A percentile compares a stretch with the other conserved stretches of the same genome.
phyloP scores from a whole-genome alignment of 2,888 invertebrate species.

The Andrena fulva region DNA sequence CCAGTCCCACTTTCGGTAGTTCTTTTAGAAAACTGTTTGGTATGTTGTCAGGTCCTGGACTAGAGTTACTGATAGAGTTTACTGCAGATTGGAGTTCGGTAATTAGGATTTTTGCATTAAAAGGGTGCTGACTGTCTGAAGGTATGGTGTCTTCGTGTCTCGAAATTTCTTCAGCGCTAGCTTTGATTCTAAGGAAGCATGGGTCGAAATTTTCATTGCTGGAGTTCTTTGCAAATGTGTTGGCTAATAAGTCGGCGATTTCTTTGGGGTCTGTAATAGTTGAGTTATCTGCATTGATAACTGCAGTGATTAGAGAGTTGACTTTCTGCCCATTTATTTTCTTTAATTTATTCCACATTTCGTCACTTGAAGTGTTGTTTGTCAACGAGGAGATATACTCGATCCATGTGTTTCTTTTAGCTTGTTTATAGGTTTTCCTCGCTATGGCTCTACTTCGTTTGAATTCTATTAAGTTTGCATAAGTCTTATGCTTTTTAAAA shows the following conservation, averaged over 20 bases:
- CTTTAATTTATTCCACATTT: slow-evolving; percentile 13
- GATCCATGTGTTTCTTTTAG: neutral
- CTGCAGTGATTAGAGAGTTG: neutral
- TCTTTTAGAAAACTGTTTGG: neutral
- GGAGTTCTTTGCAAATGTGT: neutral
- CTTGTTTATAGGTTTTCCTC: slow-evolving; percentile 1
- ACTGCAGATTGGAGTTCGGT: neutral
- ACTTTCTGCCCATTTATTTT: neutral
- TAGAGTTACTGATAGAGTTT: neutral
- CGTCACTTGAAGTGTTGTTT: neutral
- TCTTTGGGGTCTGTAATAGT: neutral
- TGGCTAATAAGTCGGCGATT: neutral
- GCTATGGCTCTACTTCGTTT: neutral
- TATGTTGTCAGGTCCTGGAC: neutral
- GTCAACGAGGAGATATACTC: neutral
- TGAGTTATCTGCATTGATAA: neutral
- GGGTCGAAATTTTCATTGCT: slow-evolving; percentile 2
- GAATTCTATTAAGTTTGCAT: neutral
- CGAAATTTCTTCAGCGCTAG: neutral
- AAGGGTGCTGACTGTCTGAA: neutral
- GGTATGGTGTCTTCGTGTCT: neutral
- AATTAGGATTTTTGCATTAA: neutral
- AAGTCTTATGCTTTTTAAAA: slow-evolving; percentile 1
- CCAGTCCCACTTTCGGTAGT: neutral
- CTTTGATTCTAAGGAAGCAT: neutral